These are phyloP conservation scores for Pycnomerus fuliginosus DNA, from an alignment of 2,888 invertebrate species.

Conservation along the genomic window DNA sequence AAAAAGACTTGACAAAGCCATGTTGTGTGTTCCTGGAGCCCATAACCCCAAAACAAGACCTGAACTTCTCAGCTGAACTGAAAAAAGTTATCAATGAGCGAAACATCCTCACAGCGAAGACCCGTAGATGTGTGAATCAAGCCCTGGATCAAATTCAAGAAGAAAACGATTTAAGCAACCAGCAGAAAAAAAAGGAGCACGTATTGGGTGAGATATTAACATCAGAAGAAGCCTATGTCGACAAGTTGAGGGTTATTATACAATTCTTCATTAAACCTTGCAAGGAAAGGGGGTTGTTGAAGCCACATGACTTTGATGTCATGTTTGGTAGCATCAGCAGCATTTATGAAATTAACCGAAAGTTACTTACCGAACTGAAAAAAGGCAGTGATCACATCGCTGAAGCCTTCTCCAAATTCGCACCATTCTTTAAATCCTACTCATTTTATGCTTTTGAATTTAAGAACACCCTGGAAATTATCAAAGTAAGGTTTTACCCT, in stretches of 20 bases:
- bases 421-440: slow-evolving; percentile 76
- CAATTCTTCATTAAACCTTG: slow-evolving; percentile 64
- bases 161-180: slow-evolving; percentile 45
- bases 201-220: slow-evolving; percentile 68
- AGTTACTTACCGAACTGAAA: slow-evolving; percentile 60
- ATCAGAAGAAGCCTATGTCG: slow-evolving; percentile 69
- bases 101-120: slow-evolving; percentile 62
- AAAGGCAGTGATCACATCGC: slow-evolving; percentile 61
- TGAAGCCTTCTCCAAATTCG: slow-evolving; percentile 67
- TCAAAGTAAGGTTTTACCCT: slow-evolving; percentile 57
- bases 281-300: slow-evolving; percentile 55
- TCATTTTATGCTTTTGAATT: slow-evolving; percentile 76
- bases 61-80: slow-evolving; percentile 61
- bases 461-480: slow-evolving; percentile 60
- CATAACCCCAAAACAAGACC: slow-evolving; percentile 58
- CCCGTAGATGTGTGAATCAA: slow-evolving; percentile 61
- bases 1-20: slow-evolving; percentile 14
- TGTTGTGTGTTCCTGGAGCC: slow-evolving; percentile 43
- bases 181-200: slow-evolving; percentile 51
- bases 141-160: slow-evolving; percentile 56
- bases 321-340: slow-evolving; percentile 66
- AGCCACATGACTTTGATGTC: slow-evolving; percentile 54
- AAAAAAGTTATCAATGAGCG: slow-evolving; percentile 61
- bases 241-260: slow-evolving; percentile 65
- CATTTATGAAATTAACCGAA: slow-evolving; percentile 64